Base-by-base conservation (phyloP, 2,113 vertebrate species). In the Coryphaenoides rupestris region DNA sequence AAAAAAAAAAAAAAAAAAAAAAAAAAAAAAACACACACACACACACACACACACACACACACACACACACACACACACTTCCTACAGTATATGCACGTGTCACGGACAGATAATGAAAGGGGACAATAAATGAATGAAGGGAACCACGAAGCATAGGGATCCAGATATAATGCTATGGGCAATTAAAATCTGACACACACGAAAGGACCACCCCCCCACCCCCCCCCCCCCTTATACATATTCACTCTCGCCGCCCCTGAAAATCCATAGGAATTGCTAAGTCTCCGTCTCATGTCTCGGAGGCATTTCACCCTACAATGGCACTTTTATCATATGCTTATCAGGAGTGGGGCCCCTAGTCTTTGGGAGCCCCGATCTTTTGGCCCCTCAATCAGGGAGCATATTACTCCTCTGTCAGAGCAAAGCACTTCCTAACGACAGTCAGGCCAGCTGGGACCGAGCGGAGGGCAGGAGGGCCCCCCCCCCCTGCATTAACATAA, bases 401-500 rank as follows among this genome's bases (percentile, higher is more conserved):
- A 95, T 98, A 98, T 99, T 97, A 99, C 94, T 95, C 89, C 92
- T 93, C 95, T 95, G 97, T 96, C 95, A 96, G 93, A 93, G 94
- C 93, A 94, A 95, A 96, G 96, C 95, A 92, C 94, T 93, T 93
- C 91, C 91, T 94, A 95, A 95, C 94, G 91, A 95, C 94, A 79
- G 95, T 91, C 92, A 94, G 91, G 94, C 93, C 95, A 97, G 95
- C 95, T 99, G 96, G 95, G 95, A 96, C 89, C 89, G 93, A 91
- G 89, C 89, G 95, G 94, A 95, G 95, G 95, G 95, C 97, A 95
- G 93, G 89, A 95, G 94, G 86, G n/a, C n/a, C n/a, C n/a, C n/a
- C n/a, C n/a, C n/a, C 95, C 92, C 93, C 90, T 70, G 91, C 94
- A 98, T 98, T 98, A 98, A 95, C 97, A 98, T 98, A 98, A 99